Evolutionary conservation across 2,888 invertebrate genomes (phyloP).

Genomic region (Nezara viridula): DNA sequence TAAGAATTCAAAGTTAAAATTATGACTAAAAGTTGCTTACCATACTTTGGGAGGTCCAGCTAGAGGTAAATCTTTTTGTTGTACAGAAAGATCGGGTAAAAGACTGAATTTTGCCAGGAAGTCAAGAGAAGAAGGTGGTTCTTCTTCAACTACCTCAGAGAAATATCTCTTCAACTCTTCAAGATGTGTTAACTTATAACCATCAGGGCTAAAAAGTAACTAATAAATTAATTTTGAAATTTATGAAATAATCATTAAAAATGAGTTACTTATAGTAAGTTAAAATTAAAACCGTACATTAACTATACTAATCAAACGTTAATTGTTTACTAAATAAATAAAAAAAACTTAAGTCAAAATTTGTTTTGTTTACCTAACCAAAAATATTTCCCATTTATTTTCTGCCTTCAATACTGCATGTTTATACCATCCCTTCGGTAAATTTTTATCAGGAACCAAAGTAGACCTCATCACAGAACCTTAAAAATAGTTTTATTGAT

Average conservation of each 20-base stretch:
- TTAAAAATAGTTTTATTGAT: neutral
- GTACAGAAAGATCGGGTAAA: conserved; percentile 53
- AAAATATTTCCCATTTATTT: conserved; percentile 84
- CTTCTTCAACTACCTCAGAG: conserved; percentile 24
- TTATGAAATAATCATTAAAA: neutral
- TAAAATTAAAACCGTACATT: too few species aligned
- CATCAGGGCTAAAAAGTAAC: conserved; percentile 60
- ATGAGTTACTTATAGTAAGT: neutral
- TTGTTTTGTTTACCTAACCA: conserved; percentile 73
- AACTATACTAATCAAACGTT: neutral
- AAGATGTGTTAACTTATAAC: conserved; percentile 59
- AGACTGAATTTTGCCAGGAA: conserved; percentile 56
- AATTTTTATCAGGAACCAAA: conserved; percentile 73
- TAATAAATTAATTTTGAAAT: neutral
- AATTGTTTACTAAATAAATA: neutral
- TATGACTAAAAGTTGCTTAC: conserved; percentile 19
- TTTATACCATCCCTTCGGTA: conserved; percentile 84
- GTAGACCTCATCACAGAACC: conserved; percentile 58
- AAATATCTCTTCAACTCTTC: conserved; percentile 61
- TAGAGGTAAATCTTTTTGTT: conserved; percentile 59
- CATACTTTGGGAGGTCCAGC: conserved; percentile 58
- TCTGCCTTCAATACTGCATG: conserved; percentile 80
- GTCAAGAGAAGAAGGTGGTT: conserved; percentile 59
- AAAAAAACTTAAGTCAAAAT: neutral
- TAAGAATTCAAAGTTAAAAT: neutral